Percentiles rank a stretch among this genome's conserved stretches.
Conservation (phyloP, 2,113 vertebrate species). For the Diadophis punctatus region DNA sequence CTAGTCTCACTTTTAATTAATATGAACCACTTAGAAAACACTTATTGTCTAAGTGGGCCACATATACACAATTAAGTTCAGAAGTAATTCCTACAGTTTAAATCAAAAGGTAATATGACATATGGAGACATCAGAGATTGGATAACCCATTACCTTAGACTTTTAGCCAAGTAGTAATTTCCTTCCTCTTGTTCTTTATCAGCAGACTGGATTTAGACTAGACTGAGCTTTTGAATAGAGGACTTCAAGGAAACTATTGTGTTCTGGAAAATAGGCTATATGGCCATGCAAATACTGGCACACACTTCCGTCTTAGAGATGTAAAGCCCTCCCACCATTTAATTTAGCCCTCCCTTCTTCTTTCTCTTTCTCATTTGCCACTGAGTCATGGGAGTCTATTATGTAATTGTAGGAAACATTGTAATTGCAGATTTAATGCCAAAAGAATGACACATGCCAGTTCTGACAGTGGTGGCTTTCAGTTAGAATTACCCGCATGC, state of each 20-base stretch:
- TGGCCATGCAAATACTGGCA: not conserved
- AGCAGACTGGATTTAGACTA: not conserved
- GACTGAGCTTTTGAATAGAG: not conserved
- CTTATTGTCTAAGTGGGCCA: not conserved
- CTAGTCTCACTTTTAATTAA: not conserved
- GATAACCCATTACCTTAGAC: not conserved
- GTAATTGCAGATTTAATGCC: conserved; percentile 7
- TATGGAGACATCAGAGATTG: not conserved
- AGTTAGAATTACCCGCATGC: not conserved
- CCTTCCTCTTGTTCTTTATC: not conserved
- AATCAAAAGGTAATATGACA: not conserved
- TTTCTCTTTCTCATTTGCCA: not conserved
- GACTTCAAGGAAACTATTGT: not conserved
- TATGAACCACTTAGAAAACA: not conserved
- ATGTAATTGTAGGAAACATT: conserved; percentile 12
- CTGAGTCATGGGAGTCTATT: conserved; percentile 19
- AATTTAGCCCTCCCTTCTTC: not conserved
- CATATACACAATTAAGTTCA: not conserved
- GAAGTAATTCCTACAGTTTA: not conserved
- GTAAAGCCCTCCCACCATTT: not conserved
- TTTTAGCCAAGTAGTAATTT: not conserved
- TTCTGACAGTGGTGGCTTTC: not conserved
- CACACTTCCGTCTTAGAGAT: not conserved
- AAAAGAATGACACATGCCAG: conserved; percentile 16
- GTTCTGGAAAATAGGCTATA: not conserved